Percentiles rank a stretch among this genome's conserved stretches.
These are phyloP conservation scores for Megalops atlanticus DNA, from an alignment of 2,113 vertebrate genomes.

Conservation along the genomic window DNA sequence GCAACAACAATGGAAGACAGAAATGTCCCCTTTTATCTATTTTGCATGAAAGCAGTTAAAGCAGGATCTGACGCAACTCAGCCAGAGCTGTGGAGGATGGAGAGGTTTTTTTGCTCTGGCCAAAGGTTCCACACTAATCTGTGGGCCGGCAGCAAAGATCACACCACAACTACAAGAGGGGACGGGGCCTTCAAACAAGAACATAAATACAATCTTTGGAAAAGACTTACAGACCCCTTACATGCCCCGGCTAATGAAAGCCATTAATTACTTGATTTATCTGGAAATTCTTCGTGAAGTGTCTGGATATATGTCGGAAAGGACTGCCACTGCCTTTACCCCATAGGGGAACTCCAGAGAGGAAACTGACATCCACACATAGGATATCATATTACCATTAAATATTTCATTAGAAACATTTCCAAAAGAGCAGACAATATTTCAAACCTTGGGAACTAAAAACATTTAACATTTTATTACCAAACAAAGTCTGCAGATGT, in stretches of 20 bases:
- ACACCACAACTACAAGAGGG: conserved; percentile 55
- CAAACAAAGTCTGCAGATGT: no score
- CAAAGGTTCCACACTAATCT: conserved; percentile 62
- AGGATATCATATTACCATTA: conserved; percentile 21
- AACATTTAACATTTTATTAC: neutral
- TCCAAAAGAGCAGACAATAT: conserved; percentile 24
- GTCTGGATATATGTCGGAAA: conserved; percentile 15
- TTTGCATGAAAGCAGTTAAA: neutral
- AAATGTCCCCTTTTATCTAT: neutral
- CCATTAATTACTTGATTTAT: conserved; percentile 55
- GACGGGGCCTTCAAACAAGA: conserved; percentile 50
- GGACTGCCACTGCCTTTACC: conserved; percentile 24
- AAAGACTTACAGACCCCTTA: conserved; percentile 46
- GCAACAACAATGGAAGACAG: neutral
- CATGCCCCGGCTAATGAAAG: conserved; percentile 49
- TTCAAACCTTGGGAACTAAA: conserved; percentile 20
- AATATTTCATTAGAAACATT: conserved; percentile 36
- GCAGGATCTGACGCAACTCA: conserved; percentile 27
- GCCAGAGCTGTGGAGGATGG: conserved; percentile 39
- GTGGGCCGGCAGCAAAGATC: conserved; percentile 56
- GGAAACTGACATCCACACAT: neutral
- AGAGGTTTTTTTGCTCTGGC: conserved; percentile 48
- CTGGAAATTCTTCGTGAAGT: conserved; percentile 26
- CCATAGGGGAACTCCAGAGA: conserved; percentile 13
- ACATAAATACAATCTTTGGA: conserved; percentile 60